Evolutionary conservation across 2,888 invertebrate genomes (phyloP).

Genomic region (Aleiodes leptofemur): DNA sequence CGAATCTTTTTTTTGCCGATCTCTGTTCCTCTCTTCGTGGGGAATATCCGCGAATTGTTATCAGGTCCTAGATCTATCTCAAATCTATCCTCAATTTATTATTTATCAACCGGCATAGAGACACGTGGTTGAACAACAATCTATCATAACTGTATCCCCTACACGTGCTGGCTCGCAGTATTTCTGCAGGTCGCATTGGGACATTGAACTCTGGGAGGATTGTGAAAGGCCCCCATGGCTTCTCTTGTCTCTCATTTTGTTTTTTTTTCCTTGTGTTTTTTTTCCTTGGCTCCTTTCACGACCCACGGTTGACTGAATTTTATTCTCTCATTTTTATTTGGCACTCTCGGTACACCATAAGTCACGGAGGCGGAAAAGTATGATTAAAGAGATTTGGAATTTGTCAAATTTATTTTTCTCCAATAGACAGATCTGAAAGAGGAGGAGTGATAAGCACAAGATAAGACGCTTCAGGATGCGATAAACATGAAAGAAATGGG

Average conservation of each 20-base stretch:
- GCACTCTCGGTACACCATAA: background rate
- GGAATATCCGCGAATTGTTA: background rate
- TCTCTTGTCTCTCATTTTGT: conserved; percentile 38
- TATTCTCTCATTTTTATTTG: conserved; percentile 12
- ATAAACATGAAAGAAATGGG: too few relatives aligned
- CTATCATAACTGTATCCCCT: conserved; percentile 58
- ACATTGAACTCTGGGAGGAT: conserved; percentile 63
- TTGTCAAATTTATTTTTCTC: background rate
- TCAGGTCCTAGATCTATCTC: background rate
- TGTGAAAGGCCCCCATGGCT: conserved; percentile 63
- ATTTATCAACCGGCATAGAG: conserved; percentile 34
- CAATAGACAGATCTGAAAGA: too few relatives aligned
- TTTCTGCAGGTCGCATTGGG: conserved; percentile 56
- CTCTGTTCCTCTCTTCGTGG: background rate
- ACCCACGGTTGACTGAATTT: conserved; percentile 49
- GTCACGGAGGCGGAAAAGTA: background rate
- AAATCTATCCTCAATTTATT: conserved; percentile 1
- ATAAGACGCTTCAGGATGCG: too few relatives aligned
- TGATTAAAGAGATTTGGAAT: background rate
- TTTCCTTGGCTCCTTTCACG: conserved; percentile 56
- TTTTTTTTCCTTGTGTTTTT: conserved; percentile 42
- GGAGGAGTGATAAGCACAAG: too few relatives aligned
- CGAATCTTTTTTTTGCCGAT: too few relatives aligned
- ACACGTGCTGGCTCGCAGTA: conserved; percentile 52
- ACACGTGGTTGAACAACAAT: conserved; percentile 48